Conservation (phyloP, 2,113 vertebrate genomes). For the Gorilla gorilla region DNA sequence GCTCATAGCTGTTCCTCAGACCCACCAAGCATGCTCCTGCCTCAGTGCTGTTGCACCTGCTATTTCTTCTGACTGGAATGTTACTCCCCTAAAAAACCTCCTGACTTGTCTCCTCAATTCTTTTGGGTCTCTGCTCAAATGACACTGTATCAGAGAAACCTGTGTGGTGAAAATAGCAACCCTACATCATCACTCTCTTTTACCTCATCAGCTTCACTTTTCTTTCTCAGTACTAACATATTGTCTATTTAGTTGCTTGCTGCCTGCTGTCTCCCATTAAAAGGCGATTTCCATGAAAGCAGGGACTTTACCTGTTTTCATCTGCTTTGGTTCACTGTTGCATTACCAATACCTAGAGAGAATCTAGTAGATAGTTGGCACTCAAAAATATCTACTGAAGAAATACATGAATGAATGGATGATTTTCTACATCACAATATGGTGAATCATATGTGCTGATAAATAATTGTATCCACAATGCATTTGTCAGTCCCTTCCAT, state of each 20-base stretch:
- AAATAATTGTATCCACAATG: background rate
- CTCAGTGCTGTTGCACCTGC: background rate
- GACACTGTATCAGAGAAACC: background rate
- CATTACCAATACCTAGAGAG: background rate
- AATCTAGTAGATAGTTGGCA: background rate
- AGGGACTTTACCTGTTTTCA: background rate
- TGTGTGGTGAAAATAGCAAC: background rate
- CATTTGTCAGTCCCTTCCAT: background rate
- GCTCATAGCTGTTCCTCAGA: background rate
- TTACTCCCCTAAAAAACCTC: background rate
- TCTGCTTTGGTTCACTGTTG: background rate
- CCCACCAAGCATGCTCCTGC: background rate
- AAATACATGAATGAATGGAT: background rate
- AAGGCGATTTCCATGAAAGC: background rate
- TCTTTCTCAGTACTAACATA: background rate
- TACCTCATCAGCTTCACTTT: background rate
- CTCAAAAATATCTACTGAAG: background rate
- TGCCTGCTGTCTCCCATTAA: background rate
- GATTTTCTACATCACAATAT: background rate
- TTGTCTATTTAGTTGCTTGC: background rate
- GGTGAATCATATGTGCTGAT: background rate
- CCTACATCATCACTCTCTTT: background rate
- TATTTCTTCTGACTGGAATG: background rate
- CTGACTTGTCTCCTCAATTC: background rate
- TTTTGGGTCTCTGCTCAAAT: background rate